phyloP scores from a whole-genome alignment of 2,113 vertebrate species.

The Aptenodytes forsteri region DNA sequence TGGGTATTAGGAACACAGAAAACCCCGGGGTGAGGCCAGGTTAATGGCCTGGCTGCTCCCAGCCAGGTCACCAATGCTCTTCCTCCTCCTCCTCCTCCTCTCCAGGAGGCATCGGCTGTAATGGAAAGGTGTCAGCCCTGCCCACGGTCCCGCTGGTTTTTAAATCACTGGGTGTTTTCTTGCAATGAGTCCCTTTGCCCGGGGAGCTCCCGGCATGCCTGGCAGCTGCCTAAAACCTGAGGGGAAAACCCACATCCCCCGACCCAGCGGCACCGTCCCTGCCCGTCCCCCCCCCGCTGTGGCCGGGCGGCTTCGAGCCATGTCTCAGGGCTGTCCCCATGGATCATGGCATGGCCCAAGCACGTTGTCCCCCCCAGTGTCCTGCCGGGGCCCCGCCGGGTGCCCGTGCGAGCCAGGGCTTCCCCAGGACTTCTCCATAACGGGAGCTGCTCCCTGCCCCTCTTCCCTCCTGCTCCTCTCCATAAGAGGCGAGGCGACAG shows the following conservation, averaged over 20 bases:
- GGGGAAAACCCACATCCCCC: not conserved
- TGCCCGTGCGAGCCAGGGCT: not conserved
- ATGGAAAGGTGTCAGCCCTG: not conserved
- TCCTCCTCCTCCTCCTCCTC: not conserved
- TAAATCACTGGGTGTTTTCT: accelerated
- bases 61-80: not conserved
- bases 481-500: constrained; percentile 56
- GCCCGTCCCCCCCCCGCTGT: too few species aligned
- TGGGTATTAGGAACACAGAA: not conserved
- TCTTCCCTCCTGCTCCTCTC: constrained; percentile 46
- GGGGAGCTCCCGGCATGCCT: accelerated
- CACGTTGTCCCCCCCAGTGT: too few species aligned
- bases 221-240: not conserved
- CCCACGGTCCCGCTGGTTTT: not conserved
- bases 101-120: not conserved
- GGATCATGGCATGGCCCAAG: accelerated
- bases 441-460: constrained; percentile 14
- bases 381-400: not conserved
- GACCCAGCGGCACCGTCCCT: too few species aligned
- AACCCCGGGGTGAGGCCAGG: not conserved
- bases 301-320: accelerated
- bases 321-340: not conserved
- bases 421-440: constrained; percentile 61
- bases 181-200: not conserved
- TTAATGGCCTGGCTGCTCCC: not conserved